Evolutionary conservation across 2,888 invertebrate genomes (phyloP).

Genomic region (Schizaphis graminum): DNA sequence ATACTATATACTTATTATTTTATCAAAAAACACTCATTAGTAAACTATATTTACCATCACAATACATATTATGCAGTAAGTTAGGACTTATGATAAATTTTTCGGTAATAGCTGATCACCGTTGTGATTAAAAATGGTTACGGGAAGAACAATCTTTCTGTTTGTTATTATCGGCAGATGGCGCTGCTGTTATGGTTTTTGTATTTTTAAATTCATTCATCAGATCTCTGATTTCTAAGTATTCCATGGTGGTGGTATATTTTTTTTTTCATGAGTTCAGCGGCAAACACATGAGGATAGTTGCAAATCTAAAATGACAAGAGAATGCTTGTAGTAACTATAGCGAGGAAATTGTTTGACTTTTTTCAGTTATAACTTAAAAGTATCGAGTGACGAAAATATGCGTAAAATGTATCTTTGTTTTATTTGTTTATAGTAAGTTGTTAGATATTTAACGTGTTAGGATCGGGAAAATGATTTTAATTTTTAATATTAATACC

Average conservation of each 20-base stretch:
- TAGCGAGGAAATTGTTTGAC: neutral
- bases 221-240: neutral
- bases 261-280: neutral
- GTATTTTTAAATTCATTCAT: neutral
- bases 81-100: neutral
- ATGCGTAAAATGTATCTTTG: neutral
- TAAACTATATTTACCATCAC: too few relatives aligned
- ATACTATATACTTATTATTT: too few relatives aligned
- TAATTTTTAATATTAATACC: neutral
- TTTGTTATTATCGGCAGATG: neutral
- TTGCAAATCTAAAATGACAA: neutral
- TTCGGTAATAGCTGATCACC: neutral
- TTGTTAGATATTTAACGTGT: neutral
- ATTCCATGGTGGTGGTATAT: neutral
- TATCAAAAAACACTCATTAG: too few relatives aligned
- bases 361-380: neutral
- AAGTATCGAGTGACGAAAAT: neutral
- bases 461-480: neutral
- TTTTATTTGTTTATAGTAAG: neutral
- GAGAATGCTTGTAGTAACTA: neutral
- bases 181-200: neutral
- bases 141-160: neutral
- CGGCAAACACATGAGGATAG: neutral
- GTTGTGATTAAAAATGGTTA: neutral
- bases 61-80: too few relatives aligned